Percentiles rank a stretch among this genome's conserved stretches.
phyloP scores from a whole-genome alignment of 2,113 vertebrate genomes.

The Semnopithecus entellus region DNA sequence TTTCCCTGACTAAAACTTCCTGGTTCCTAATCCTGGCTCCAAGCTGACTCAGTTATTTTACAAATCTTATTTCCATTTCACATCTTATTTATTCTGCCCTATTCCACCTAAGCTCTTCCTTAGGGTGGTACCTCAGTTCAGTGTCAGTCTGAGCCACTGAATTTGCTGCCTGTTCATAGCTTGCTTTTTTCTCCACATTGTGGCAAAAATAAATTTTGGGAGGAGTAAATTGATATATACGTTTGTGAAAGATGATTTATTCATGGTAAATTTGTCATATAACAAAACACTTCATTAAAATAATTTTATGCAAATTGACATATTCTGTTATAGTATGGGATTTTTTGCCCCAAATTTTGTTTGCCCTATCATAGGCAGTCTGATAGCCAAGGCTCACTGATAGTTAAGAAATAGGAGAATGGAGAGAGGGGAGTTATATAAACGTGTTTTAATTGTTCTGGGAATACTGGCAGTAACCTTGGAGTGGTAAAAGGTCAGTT shows the following conservation, averaged over 20 bases:
- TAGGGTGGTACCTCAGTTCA: not conserved
- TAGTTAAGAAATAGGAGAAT: constrained; percentile 13
- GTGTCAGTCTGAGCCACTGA: not conserved
- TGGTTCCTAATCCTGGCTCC: not conserved
- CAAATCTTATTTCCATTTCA: constrained; percentile 47
- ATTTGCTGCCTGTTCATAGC: constrained; percentile 9
- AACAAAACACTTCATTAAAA: constrained; percentile 33
- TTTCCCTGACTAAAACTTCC: constrained; percentile 31
- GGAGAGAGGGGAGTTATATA: not conserved
- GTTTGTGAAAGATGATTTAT: not conserved
- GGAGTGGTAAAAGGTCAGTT: not conserved
- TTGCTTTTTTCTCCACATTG: constrained; percentile 16
- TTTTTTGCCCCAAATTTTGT: constrained; percentile 15
- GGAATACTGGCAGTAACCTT: not conserved
- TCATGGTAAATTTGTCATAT: not conserved
- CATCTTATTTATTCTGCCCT: constrained; percentile 29
- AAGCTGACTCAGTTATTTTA: not conserved
- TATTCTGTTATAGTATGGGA: not conserved
- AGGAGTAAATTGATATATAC: not conserved
- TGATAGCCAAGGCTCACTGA: not conserved
- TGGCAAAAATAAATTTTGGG: not conserved
- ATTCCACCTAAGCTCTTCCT: constrained; percentile 39
- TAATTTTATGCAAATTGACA: constrained; percentile 27
- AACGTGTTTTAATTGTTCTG: constrained; percentile 28
- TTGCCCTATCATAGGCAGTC: not conserved